Percentiles rank a stretch among this genome's conserved stretches.
These are phyloP conservation scores for Hypocryptadius cinnamomeus DNA, from an alignment of 2,113 vertebrate species.

Conservation along the genomic window DNA sequence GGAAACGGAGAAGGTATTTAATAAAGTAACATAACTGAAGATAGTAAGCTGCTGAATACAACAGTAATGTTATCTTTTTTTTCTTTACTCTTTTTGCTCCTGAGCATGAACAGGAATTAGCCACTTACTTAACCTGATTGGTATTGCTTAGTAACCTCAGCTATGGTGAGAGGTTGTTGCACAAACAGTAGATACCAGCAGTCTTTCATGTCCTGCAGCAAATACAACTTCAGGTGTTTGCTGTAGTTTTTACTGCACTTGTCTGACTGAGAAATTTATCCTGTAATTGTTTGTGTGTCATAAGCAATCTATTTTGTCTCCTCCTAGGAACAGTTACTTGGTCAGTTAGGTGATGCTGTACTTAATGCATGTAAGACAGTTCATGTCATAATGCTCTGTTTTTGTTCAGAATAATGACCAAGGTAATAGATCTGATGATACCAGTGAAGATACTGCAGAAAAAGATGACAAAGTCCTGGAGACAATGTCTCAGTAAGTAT, in stretches of 20 bases:
- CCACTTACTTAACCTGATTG: neutral
- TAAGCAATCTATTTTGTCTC: neutral
- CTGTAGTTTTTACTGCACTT: neutral
- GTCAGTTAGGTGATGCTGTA: neutral
- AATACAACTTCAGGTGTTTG: neutral
- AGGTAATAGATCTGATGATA: neutral
- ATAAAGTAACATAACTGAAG: neutral
- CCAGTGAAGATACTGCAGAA: neutral
- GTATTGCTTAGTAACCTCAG: neutral
- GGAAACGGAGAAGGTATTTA: constrained; percentile 16
- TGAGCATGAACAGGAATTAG: neutral
- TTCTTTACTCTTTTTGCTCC: neutral
- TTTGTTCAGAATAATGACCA: neutral
- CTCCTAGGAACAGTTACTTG: neutral
- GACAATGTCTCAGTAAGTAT: constrained; percentile 37
- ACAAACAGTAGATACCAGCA: neutral
- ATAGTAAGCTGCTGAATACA: neutral
- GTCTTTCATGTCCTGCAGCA: neutral
- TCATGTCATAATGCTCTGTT: neutral
- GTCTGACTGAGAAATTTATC: neutral
- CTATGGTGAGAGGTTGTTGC: neutral
- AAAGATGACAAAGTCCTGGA: neutral
- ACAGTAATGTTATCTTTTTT: neutral
- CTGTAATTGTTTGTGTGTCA: neutral
- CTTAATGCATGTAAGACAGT: neutral